Base-by-base conservation (phyloP, 2,113 vertebrate genomes). In the Carassius auratus region DNA sequence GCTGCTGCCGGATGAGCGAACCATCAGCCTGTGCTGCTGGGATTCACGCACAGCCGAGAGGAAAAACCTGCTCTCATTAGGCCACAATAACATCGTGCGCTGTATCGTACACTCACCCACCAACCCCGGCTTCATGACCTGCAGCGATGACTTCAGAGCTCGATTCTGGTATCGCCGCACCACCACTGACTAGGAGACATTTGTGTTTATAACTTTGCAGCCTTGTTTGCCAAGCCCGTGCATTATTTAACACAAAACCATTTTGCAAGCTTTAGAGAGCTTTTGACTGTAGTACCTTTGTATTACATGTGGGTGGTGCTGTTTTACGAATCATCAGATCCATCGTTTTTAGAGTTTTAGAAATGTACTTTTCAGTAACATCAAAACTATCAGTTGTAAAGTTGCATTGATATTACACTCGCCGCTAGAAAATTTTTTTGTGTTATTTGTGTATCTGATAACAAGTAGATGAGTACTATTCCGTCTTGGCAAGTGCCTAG, bases 1-100 rank as follows among this genome's bases (percentile, higher is more conserved):
- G 89, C 92, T 99, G 88, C 96, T 99, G 81, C 98, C 98, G 0
- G 98, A 99, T 0, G 98, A 99, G 89, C 94, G 98, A 85, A 99
- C 98, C 90, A 99, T 99, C 89, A 98, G 97, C 83, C 95, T 99
- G 21, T 99, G 98, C 95, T 99, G 98, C 95, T 99, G 98, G 97
- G 98, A 99, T 91, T 99, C 98, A 0, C 91, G 98, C 78, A 98
- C 98, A 0, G 97, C 98, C 0, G 98, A 99, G 92, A 94, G 98
- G 87, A 96, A 97, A 42, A 99, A 99, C 90, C 96, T 99, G 55
- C 96, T 99, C 1, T 98, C 97, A 0, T 92, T 99, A 61, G 98
- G 98, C 13, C 98, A 99, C 94, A 99, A 99, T 94, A 99, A 98
- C 93, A 99, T 99, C 0, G 98, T 99, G 33, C 97, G 98, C 88